Evolutionary conservation across 2,888 invertebrate species (phyloP), one percentile per base, ranked within the genome.

Genomic region (Erebia palarica): DNA sequence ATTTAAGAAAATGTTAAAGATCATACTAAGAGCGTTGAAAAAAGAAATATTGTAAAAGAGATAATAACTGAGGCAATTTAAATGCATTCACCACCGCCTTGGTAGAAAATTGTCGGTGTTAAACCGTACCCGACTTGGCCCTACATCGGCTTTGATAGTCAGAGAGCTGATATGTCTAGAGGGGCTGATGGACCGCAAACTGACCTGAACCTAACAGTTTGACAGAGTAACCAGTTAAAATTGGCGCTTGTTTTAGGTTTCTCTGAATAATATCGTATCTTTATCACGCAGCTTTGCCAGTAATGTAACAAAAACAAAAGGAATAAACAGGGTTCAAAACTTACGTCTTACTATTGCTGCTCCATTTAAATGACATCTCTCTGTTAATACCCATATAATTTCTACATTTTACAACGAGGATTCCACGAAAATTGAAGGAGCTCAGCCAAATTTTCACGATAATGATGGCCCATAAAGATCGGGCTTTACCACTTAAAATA

Each of bases 51-150:
- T 70, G 65, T 58, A 21, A 71, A 68, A 75, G 74, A 75, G 74
- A 78, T 78, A 77, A 80, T 79, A 81, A 78, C 77, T 70, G 69
- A 61, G 69, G 69, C 80, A 74, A 82, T 82, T 82, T 81, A 81
- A 84, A 83, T 83, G 80, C 82, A 84, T 81, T 79, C 75, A 75
- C 77, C 71, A 73, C 73, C 73, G 73, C 65, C 74, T 76, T 21
- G 47, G 58, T 75, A 77, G 75, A 76, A 77, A 79, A 77, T 77
- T 77, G 77, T 75, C 75, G 72, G 71, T 77, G 75, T 77, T 73
- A 77, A 75, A 70, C 68, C 68, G 73, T 73, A 14, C 70, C 73
- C 69, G 64, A 72, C 69, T 75, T 77, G 64, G 72, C 70, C 75
- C 68, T 76, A 74, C 71, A 73, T 73, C 60, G 73, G 76, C 73